These are phyloP conservation scores for Amazona vittata DNA, from an alignment of 2,113 vertebrate genomes.

Conservation along the genomic window DNA sequence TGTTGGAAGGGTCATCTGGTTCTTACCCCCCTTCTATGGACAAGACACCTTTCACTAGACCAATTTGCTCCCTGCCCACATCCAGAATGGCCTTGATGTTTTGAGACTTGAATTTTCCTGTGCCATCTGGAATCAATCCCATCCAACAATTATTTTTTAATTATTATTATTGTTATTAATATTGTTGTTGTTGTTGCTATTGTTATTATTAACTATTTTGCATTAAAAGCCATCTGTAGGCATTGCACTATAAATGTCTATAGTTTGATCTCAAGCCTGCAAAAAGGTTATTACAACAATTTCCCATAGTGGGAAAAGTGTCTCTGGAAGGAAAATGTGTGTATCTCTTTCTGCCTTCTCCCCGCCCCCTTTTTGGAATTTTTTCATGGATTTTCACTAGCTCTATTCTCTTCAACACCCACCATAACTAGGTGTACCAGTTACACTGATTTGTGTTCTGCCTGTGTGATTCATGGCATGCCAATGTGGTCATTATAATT, in stretches of 20 bases:
- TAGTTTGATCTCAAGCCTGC: neutral
- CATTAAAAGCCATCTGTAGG: neutral
- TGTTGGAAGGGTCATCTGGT: neutral
- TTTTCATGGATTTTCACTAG: neutral
- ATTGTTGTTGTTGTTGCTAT: neutral
- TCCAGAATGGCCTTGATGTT: neutral
- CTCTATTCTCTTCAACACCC: neutral
- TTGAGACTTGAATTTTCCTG: neutral
- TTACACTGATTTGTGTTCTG: slow-evolving; percentile 29
- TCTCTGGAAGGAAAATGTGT: neutral
- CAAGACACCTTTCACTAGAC: neutral
- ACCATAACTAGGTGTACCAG: neutral
- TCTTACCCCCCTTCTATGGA: neutral
- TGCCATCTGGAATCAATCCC: neutral
- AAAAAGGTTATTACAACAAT: neutral
- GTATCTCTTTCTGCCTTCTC: neutral
- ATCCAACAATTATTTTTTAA: neutral
- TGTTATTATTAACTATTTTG: neutral
- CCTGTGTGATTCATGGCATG: slow-evolving; percentile 18
- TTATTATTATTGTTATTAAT: neutral
- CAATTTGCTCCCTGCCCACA: neutral
- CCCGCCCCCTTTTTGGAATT: neutral
- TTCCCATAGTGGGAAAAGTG: neutral
- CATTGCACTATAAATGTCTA: neutral
- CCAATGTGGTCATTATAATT: slow-evolving; percentile 40